These are phyloP conservation scores for Scaptomyza montana DNA, from an alignment of 1,140 invertebrate genomes.

Conservation along the genomic window DNA sequence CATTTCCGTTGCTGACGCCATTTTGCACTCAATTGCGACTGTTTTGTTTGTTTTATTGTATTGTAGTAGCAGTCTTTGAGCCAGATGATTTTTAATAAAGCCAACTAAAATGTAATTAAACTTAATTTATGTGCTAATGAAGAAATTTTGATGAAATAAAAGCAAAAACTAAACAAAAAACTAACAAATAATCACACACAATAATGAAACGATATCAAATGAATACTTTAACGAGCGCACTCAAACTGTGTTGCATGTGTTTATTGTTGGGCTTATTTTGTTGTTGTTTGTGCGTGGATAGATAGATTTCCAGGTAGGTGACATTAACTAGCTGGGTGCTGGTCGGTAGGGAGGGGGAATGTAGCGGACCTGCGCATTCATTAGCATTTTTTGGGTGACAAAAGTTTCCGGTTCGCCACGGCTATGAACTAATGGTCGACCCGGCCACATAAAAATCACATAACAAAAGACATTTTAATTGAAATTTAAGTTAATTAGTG, in stretches of 20 bases:
- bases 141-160: slow-evolving; percentile 69
- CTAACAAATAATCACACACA: slow-evolving; percentile 71
- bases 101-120: slow-evolving; percentile 82
- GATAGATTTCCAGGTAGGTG: slow-evolving; percentile 27
- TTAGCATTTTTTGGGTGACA: slow-evolving; percentile 76
- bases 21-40: slow-evolving; percentile 22
- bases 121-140: slow-evolving; percentile 80
- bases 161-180: slow-evolving; percentile 45
- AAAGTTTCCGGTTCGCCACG: slow-evolving; percentile 79
- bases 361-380: slow-evolving; percentile 59
- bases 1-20: slow-evolving; percentile 40
- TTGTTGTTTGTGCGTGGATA: background rate
- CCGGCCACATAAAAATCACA: slow-evolving; percentile 66
- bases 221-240: slow-evolving; percentile 35
- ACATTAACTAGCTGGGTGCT: slow-evolving; percentile 8
- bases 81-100: slow-evolving; percentile 66
- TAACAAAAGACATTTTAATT: slow-evolving; percentile 82
- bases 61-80: slow-evolving; percentile 34
- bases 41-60: background rate
- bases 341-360: too few relatives aligned
- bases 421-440: slow-evolving; percentile 66
- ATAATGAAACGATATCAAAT: slow-evolving; percentile 27
- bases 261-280: too few relatives aligned
- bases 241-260: background rate
- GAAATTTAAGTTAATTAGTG: slow-evolving; percentile 82